Evolutionary conservation across 2,113 vertebrate genomes (phyloP).

Genomic region (Narcine bancroftii): DNA sequence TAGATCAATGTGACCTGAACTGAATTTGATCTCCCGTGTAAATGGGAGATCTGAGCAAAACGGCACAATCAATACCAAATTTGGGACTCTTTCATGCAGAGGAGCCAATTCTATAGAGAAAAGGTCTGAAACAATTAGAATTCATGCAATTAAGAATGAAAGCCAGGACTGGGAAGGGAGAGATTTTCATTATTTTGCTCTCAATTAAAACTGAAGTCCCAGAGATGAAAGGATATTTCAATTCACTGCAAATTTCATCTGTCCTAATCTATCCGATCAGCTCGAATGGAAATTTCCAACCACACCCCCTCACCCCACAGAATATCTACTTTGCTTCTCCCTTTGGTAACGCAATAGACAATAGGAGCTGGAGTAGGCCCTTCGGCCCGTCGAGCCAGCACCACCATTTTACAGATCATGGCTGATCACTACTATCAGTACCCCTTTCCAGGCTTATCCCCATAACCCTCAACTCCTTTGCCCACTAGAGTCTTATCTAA

Average conservation of each 20-base stretch:
- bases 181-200: not conserved
- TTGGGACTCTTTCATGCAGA: slow-evolving; percentile 36
- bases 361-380: too few relatives aligned
- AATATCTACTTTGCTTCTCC: not conserved
- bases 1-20: slow-evolving; percentile 35
- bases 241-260: not conserved
- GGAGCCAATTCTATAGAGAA: slow-evolving; percentile 19
- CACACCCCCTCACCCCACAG: not conserved
- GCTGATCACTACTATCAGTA: too few relatives aligned
- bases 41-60: slow-evolving; percentile 37
- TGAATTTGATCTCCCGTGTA: slow-evolving; percentile 35
- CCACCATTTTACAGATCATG: too few relatives aligned
- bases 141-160: not conserved
- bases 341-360: too few relatives aligned
- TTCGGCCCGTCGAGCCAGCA: too few relatives aligned
- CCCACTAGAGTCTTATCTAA: too few relatives aligned
- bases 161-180: not conserved
- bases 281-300: not conserved
- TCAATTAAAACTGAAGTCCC: not conserved
- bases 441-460: too few relatives aligned
- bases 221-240: not conserved
- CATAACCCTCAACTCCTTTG: too few relatives aligned
- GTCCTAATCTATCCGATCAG: too few relatives aligned
- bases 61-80: slow-evolving; percentile 34
- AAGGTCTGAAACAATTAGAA: slow-evolving; percentile 23